phyloP scores from a whole-genome alignment of 2,113 vertebrate genomes.

The Zosterops lateralis region DNA sequence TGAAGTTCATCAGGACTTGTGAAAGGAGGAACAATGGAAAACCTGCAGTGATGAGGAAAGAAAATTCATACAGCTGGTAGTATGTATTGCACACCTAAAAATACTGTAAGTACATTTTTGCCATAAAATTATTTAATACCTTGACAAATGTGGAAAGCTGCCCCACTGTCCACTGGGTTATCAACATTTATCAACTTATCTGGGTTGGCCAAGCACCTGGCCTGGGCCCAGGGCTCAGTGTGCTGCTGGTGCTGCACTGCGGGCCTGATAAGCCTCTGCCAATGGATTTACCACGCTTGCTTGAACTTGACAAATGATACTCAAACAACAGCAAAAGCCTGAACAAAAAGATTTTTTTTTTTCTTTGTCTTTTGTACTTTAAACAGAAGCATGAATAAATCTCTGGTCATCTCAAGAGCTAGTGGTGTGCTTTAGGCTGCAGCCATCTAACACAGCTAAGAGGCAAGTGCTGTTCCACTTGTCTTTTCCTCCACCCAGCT shows the following conservation, averaged over 20 bases:
- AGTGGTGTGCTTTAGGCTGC: neutral
- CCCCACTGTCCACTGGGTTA: neutral
- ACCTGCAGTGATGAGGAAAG: neutral
- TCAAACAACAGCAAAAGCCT: neutral
- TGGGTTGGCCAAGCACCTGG: neutral
- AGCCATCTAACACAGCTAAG: neutral
- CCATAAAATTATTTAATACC: neutral
- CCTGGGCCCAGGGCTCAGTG: neutral
- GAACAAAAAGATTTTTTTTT: neutral
- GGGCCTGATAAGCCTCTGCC: neutral
- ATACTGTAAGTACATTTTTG: neutral
- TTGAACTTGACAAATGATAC: constrained; percentile 42
- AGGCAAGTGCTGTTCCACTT: neutral
- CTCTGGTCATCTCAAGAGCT: neutral
- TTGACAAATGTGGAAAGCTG: neutral
- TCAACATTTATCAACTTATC: neutral
- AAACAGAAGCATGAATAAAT: neutral
- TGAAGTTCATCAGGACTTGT: neutral
- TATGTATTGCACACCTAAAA: neutral
- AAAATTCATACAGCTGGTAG: neutral
- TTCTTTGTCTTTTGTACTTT: neutral
- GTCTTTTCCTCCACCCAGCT: neutral
- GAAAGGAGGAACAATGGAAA: neutral
- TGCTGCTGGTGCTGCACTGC: neutral
- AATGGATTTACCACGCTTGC: neutral